Percentiles rank a stretch among this genome's conserved stretches.
Evolutionary conservation across 2,797 vertebrate genomes (phyloP).

Genomic region (Ataeniobius toweri): DNA sequence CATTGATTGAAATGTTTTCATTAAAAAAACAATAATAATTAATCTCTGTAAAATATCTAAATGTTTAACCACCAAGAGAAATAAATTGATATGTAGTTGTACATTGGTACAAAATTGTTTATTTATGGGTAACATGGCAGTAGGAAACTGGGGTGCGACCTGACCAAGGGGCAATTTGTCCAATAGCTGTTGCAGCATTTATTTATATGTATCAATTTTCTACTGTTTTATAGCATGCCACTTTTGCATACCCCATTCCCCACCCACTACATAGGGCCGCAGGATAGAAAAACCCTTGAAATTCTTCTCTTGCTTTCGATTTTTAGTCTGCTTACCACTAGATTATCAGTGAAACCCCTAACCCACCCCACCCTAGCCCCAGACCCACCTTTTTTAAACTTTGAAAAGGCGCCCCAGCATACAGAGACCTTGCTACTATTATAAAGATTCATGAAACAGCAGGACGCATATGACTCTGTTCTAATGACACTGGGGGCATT

Average conservation of each 20-base stretch:
- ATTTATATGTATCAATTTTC: not conserved
- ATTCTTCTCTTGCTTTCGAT: not conserved
- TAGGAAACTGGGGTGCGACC: not conserved
- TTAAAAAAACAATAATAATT: not conserved
- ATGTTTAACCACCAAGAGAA: not conserved
- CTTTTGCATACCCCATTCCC: not conserved
- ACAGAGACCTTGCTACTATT: slow-evolving; percentile 34
- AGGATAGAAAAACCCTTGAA: not conserved
- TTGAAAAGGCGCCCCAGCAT: not conserved
- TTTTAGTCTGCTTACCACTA: not conserved
- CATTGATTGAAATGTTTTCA: not conserved
- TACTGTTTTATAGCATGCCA: not conserved
- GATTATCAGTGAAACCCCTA: not conserved
- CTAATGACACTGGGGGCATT: slow-evolving; percentile 76
- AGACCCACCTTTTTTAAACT: not conserved
- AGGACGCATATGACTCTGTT: slow-evolving; percentile 68
- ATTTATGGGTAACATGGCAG: not conserved
- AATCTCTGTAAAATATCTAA: not conserved
- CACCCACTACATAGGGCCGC: not conserved
- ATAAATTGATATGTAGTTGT: not conserved
- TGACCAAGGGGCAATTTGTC: not conserved
- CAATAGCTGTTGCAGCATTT: too few relatives aligned
- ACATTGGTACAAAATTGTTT: not conserved
- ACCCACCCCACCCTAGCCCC: not conserved
- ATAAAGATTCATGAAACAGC: slow-evolving; percentile 67